Base-by-base conservation (phyloP, 2,113 vertebrate species). In the Megaleporinus macrocephalus region DNA sequence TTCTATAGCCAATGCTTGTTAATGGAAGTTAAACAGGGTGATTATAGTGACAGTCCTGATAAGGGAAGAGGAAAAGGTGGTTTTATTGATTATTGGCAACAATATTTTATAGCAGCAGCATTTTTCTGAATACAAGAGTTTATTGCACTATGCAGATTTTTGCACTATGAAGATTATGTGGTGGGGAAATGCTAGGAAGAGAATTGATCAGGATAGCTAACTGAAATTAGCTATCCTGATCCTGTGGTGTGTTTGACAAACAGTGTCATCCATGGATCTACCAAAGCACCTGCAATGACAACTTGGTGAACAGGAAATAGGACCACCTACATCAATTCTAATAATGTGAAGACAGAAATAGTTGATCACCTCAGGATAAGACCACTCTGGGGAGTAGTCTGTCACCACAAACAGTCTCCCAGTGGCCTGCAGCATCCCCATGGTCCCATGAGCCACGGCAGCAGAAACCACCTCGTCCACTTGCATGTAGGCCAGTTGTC, bases 301-400 rank as follows among this genome's bases (percentile, higher is more conserved):
- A 55, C 16, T 4, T 55, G 16, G 53, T 5, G 4, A 51, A 51
- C 49, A 51, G 49, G 13, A 18, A 51, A 72, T 26, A 9, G 11
- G 36, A 20, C 10, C 20, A 57, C 26, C 16, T 26, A 44, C 33
- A 36, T 36, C 6, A 4, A 4, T n/a, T 36, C 41, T 44, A 9
- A 4, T 44, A 44, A 47, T 7, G 49, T 29, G 9, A n/a, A 27
- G 66, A 83, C 49, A 44, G 30, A 22, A 44, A 24, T 27, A 65
- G 20, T 29, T 20, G 30, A 7, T 96, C 87, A 98, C 98, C 97
- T 99, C 98, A 14, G 98, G 97, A 90, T 99, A 99, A 70, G 98
- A 99, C 98, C 98, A 99, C 90, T 99, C 98, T 0, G 97, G 98
- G 62, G 98, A 99, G 89, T 99, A 99, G 93, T 99, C 98, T 22